These are phyloP conservation scores for Dicerorhinus sumatrensis DNA, from an alignment of 2,113 vertebrate genomes.

Conservation along the genomic window DNA sequence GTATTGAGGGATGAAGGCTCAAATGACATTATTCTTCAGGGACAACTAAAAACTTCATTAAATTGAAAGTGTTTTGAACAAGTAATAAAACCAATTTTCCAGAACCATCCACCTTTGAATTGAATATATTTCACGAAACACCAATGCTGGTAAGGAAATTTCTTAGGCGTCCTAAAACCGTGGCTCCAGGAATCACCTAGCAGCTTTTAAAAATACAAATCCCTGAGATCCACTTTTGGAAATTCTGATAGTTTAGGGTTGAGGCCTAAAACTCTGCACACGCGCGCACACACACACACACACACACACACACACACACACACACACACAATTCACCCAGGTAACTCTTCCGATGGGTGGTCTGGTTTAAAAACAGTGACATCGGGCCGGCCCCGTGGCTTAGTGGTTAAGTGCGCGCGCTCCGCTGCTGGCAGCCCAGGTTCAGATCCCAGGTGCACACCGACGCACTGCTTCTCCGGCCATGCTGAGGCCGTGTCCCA, in stretches of 20 bases:
- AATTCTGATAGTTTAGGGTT: constrained; percentile 10
- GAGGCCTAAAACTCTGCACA: not conserved
- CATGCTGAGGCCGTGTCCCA: too few relatives aligned
- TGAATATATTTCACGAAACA: not conserved
- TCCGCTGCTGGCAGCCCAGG: too few relatives aligned
- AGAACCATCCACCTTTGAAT: not conserved
- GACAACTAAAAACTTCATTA: constrained; percentile 23
- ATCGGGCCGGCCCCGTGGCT: too few relatives aligned
- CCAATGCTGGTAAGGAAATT: not conserved
- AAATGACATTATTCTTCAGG: not conserved
- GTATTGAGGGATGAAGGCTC: not conserved
- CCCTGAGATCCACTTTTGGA: not conserved
- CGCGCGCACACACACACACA: rapidly evolving
- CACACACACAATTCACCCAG: not conserved
- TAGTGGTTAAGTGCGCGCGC: too few relatives aligned
- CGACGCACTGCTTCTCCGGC: too few relatives aligned
- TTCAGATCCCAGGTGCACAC: too few relatives aligned
- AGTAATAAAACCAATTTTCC: not conserved
- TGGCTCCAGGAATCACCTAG: not conserved
- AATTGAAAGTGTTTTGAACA: not conserved
- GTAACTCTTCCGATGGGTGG: not conserved
- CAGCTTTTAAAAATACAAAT: not conserved
- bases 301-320: too few relatives aligned
- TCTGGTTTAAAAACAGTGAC: not conserved
- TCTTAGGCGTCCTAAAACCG: not conserved